Evolutionary conservation across 2,888 invertebrate genomes (phyloP), one percentile per base, ranked within the genome.

Genomic region (Athalia cordata): DNA sequence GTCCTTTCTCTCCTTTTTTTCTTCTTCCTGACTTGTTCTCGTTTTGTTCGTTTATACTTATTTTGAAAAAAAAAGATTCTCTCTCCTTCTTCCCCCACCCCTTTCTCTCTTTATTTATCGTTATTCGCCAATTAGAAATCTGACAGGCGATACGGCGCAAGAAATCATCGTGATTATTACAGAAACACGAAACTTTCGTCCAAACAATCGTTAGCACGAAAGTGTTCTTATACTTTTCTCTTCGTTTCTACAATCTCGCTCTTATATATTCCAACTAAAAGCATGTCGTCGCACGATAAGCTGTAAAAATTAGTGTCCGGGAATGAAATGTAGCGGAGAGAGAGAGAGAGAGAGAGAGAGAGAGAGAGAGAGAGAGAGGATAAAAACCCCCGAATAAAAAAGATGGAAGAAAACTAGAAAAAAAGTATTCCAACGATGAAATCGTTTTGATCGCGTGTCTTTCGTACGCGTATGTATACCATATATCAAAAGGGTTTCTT

Each of bases 121-220:
- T 29, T 29, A 29, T 29, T 29, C 29, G 45, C 61, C 72, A 72
- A 72, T 72, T 47, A 72, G 59, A 72, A 72, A 72, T 72, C 59
- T 59, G 59, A 59, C 72, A 59, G 59, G 49, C 59, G 9, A n/a
- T 47, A 47, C 66, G 15, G 13, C 57, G 9, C 47, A 59, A 59
- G 59, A 59, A 72, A 72, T 72, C 59, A 59, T 59, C 72, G 72
- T 72, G 29, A 29, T 29, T 29, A 29, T 59, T 72, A 47, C 47
- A 57, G 72, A 72, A 61, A 72, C 61, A 9, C 59, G 72, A 72
- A 72, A 72, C 59, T 72, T 52, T 45, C 59, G 8, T 3, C 68
- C 29, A 47, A 72, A 61, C 72, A 72, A 61, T 72, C 72, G 72
- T 72, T 72, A 72, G 72, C 72, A 29, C 9, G 72, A 72, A 72